Evolutionary conservation across 1,140 invertebrate genomes (phyloP).

Genomic region (Dendrolimus kikuchii): DNA sequence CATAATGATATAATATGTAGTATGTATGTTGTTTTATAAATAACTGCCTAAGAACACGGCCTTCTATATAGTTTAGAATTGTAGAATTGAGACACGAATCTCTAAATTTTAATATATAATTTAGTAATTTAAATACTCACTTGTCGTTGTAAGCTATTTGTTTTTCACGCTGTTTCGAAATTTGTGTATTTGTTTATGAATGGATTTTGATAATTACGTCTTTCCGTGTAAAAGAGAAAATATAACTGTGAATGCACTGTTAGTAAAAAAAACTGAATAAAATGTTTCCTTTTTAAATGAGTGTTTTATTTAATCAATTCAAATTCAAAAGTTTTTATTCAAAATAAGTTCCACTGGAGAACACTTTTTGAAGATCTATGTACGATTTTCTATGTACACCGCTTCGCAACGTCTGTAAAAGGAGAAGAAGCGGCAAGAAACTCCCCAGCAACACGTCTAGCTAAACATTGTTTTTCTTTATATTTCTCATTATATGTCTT

Average conservation of each 20-base stretch:
- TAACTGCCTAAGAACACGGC: constrained; percentile 43
- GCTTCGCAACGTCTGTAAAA: too few relatives aligned
- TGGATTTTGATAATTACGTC: constrained; percentile 17
- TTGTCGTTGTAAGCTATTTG: constrained; percentile 39
- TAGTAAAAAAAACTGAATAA: constrained; percentile 63
- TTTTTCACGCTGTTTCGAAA: constrained; percentile 73
- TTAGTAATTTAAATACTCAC: constrained; percentile 18
- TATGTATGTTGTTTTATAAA: constrained; percentile 2
- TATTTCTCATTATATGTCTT: too few relatives aligned
- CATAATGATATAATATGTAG: too few relatives aligned
- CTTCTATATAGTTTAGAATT: constrained; percentile 32
- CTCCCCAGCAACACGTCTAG: too few relatives aligned
- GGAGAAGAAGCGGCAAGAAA: too few relatives aligned
- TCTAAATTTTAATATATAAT: constrained; percentile 23
- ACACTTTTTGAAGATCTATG: not conserved
- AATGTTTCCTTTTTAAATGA: constrained; percentile 54
- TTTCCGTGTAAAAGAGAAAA: constrained; percentile 45
- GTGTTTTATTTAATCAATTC: constrained; percentile 24
- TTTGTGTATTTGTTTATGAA: constrained; percentile 20
- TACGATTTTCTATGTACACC: too few relatives aligned
- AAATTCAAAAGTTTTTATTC: constrained; percentile 1
- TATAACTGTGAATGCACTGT: constrained; percentile 65
- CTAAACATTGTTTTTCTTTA: too few relatives aligned
- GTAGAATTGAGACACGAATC: constrained; percentile 21
- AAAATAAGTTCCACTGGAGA: not conserved